Percentiles rank a stretch among this genome's conserved stretches.
These are phyloP conservation scores for Sinotaia quadrata DNA, from an alignment of 2,888 invertebrate genomes.

Conservation along the genomic window DNA sequence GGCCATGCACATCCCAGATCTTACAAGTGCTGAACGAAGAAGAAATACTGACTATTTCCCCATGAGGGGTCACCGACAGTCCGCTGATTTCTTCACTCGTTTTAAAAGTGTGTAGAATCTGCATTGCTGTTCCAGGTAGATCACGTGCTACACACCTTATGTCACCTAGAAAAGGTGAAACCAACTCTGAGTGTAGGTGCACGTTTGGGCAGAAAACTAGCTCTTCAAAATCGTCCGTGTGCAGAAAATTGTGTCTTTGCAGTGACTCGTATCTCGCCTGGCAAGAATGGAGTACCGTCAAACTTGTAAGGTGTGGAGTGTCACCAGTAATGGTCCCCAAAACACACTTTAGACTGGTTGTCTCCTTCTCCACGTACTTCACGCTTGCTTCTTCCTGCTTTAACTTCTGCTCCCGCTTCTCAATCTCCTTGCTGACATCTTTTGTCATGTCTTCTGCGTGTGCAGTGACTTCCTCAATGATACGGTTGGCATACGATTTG, in stretches of 20 bases:
- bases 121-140: background rate
- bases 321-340: background rate
- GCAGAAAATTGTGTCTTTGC: background rate
- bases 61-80: slow-evolving; percentile 9
- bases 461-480: background rate
- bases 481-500: background rate
- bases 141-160: background rate
- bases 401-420: background rate
- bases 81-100: background rate
- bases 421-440: background rate
- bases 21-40: slow-evolving; percentile 3
- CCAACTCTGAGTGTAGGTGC: slow-evolving; percentile 1
- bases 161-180: background rate
- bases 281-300: slow-evolving; percentile 1
- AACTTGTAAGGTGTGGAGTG: slow-evolving; percentile 15
- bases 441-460: background rate
- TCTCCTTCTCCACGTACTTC: background rate
- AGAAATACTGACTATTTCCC: slow-evolving; percentile 12
- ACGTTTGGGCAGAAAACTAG: slow-evolving; percentile 9
- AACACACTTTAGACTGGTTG: background rate
- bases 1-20: slow-evolving; percentile 15
- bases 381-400: background rate
- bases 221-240: background rate
- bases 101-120: background rate
- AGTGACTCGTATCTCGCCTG: slow-evolving; percentile 18